Evolutionary conservation across 2,888 invertebrate genomes (phyloP).

Genomic region (Acholoe squamosa): DNA sequence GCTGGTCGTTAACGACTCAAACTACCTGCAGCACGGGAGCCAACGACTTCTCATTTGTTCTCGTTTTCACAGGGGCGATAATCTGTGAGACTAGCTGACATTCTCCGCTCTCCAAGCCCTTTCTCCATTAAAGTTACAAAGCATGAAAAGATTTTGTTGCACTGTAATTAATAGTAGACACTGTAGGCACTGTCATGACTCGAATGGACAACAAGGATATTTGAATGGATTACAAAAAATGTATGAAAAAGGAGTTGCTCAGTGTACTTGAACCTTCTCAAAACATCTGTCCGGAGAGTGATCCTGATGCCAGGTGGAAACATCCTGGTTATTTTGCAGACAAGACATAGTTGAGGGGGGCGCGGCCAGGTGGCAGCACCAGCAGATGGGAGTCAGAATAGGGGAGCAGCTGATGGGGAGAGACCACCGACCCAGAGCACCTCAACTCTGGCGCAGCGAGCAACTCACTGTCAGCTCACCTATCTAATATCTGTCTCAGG

Average conservation of each 20-base stretch:
- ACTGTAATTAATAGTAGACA: too few species aligned
- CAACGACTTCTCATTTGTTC: neutral
- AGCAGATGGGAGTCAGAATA: too few species aligned
- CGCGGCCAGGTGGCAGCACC: constrained; percentile 7
- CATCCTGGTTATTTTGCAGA: neutral
- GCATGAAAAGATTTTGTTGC: too few species aligned
- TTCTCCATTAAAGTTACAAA: neutral
- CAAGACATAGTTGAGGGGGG: neutral
- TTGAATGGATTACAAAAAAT: too few species aligned
- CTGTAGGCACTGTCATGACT: too few species aligned
- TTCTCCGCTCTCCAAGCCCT: neutral
- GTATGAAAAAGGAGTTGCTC: too few species aligned
- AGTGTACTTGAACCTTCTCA: neutral
- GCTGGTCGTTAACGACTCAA: neutral
- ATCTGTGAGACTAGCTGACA: neutral
- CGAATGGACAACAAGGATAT: too few species aligned
- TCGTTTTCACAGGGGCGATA: neutral
- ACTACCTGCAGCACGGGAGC: neutral
- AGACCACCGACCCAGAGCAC: neutral
- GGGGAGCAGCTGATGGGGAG: neutral
- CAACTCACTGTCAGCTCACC: too few species aligned
- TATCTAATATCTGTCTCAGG: too few species aligned
- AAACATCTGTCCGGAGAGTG: neutral
- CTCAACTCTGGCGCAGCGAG: too few species aligned
- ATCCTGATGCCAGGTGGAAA: neutral